Conservation (phyloP, 2,888 invertebrate genomes). For the Drosophila atripex region DNA sequence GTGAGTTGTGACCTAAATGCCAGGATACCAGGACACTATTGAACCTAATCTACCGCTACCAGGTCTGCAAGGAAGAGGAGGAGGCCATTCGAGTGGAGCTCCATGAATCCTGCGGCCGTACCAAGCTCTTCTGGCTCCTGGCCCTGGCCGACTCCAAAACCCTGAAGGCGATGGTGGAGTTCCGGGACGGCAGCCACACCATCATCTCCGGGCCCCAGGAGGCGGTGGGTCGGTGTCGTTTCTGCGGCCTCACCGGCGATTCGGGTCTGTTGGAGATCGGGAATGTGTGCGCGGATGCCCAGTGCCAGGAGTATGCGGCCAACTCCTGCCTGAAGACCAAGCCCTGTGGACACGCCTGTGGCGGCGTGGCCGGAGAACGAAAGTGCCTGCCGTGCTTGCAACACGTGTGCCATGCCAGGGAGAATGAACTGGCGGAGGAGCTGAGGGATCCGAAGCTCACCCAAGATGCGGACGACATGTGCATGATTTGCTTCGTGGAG, state of each 20-base stretch:
- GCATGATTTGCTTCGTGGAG: conserved; percentile 99
- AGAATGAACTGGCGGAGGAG: conserved; percentile 81
- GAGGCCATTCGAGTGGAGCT: conserved; percentile 97
- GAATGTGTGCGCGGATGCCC: conserved; percentile 96
- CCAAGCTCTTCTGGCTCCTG: conserved; percentile 97
- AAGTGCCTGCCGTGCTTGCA: conserved; percentile 95
- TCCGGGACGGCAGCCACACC: conserved; percentile 89
- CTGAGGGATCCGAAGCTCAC: conserved; percentile 86
- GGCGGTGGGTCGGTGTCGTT: conserved; percentile 92
- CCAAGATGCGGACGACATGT: conserved; percentile 99
- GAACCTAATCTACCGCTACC: no score
- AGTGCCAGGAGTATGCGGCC: conserved; percentile 90
- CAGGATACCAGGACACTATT: neutral
- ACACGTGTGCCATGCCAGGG: conserved; percentile 88
- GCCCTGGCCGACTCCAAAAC: conserved; percentile 97
- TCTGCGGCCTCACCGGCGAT: conserved; percentile 94
- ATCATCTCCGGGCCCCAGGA: conserved; percentile 84
- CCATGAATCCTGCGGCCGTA: conserved; percentile 98
- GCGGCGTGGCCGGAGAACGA: conserved; percentile 94
- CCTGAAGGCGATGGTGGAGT: conserved; percentile 95
- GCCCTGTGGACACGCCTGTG: conserved; percentile 95
- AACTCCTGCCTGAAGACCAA: conserved; percentile 92
- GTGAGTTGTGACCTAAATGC: conserved; percentile 51
- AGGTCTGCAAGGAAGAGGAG: conserved; percentile 95
- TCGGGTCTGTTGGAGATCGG: conserved; percentile 94